Conservation (phyloP, 2,888 invertebrate species). For the Julus scanicus region DNA sequence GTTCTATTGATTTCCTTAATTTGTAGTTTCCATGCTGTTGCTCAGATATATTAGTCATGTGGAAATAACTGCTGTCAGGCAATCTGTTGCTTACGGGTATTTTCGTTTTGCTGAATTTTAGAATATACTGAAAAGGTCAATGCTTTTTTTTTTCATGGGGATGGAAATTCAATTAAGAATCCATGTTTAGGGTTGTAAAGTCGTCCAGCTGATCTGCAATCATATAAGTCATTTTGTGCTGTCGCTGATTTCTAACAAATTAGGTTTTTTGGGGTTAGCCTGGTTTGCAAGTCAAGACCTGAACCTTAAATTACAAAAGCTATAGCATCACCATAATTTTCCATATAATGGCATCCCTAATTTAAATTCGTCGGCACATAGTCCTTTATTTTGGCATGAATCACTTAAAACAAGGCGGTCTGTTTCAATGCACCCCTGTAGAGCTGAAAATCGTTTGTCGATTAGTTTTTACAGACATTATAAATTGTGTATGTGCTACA, state of each 20-base stretch:
- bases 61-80: background rate
- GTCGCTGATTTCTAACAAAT: background rate
- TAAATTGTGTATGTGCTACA: background rate
- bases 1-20: slow-evolving; percentile 2
- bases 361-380: background rate
- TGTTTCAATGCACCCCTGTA: background rate
- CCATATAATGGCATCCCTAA: background rate
- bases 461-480: background rate
- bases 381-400: background rate
- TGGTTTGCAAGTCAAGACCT: background rate
- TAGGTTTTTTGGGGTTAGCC: background rate
- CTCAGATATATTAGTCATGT: background rate
- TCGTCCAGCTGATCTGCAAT: background rate
- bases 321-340: background rate
- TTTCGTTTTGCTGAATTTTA: background rate
- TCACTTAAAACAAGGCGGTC: background rate
- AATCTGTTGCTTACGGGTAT: background rate
- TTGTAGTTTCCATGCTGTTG: slow-evolving; percentile 37
- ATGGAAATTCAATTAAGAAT: background rate
- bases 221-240: background rate
- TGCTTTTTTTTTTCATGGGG: background rate
- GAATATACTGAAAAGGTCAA: background rate
- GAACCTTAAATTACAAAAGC: background rate
- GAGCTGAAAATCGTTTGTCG: background rate
- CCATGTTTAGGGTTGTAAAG: background rate